Conservation (phyloP, 2,888 invertebrate species). For the Tillus elongatus region DNA sequence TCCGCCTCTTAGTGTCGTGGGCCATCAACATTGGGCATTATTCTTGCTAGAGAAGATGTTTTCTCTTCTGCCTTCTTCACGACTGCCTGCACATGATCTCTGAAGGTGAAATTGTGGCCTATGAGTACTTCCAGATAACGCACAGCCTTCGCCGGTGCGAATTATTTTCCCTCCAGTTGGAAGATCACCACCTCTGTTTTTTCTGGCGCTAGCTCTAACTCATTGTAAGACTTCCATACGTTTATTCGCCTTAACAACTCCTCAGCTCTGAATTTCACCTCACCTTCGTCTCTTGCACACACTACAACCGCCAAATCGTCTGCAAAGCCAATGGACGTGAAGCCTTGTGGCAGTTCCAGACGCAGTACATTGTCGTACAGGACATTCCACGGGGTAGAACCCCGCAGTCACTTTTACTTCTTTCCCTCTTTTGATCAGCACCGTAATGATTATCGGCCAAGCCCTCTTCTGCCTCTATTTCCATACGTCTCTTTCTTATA, state of each 20-base stretch:
- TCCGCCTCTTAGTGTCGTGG: background rate
- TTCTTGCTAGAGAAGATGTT: background rate
- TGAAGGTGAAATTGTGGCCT: slow-evolving; percentile 4
- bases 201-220: slow-evolving; percentile 7
- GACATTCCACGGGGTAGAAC: slow-evolving; percentile 9
- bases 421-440: too few relatives aligned
- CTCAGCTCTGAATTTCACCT: background rate
- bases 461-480: too few relatives aligned
- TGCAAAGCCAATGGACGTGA: slow-evolving; percentile 1
- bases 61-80: background rate
- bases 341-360: slow-evolving; percentile 1
- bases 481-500: too few relatives aligned
- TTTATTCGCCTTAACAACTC: background rate
- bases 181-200: slow-evolving; percentile 8
- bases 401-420: too few relatives aligned
- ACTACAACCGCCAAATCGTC: slow-evolving; percentile 7
- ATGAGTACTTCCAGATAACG: slow-evolving; percentile 7
- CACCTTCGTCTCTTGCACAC: background rate
- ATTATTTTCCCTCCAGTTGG: background rate
- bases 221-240: slow-evolving; percentile 5
- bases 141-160: background rate
- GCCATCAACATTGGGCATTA: slow-evolving; percentile 7
- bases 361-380: slow-evolving; percentile 8
- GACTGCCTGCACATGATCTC: slow-evolving; percentile 2
- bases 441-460: too few relatives aligned